Evolutionary conservation across 2,888 invertebrate species (phyloP).

Genomic region (Galeruca laticollis): DNA sequence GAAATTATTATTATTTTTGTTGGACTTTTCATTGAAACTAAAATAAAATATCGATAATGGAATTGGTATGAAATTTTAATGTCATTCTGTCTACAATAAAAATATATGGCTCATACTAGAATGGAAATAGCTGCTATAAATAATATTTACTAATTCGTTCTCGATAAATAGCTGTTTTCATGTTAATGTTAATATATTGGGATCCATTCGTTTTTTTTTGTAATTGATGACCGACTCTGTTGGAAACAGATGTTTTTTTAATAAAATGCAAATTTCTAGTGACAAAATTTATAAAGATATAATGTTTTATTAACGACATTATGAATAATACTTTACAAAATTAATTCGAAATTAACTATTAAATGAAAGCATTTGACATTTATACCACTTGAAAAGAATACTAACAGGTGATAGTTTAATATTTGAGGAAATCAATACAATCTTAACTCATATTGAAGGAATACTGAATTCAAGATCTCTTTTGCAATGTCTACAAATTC

Average conservation of each 20-base stretch:
- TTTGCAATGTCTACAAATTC: no score
- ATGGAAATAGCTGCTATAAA: constrained; percentile 37
- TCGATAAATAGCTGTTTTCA: constrained; percentile 42
- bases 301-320: constrained; percentile 12
- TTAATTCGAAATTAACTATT: no score
- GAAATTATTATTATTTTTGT: constrained; percentile 22
- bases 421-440: no score
- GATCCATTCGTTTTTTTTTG: constrained; percentile 14
- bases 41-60: constrained; percentile 21
- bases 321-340: no score
- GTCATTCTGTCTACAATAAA: constrained; percentile 23
- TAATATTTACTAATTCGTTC: constrained; percentile 43
- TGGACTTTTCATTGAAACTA: constrained; percentile 15
- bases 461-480: no score
- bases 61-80: constrained; percentile 24
- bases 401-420: no score
- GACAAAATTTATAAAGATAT: constrained; percentile 19
- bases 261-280: constrained; percentile 17
- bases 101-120: constrained; percentile 22
- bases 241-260: constrained; percentile 17
- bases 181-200: constrained; percentile 41
- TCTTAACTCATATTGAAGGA: no score
- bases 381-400: no score
- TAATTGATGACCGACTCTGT: constrained; percentile 12
- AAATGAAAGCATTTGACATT: no score